Evolutionary conservation across 37 sponge, comb jelly and placozoan species (phyloP).

Genomic region (Chondrosia reniformis): DNA sequence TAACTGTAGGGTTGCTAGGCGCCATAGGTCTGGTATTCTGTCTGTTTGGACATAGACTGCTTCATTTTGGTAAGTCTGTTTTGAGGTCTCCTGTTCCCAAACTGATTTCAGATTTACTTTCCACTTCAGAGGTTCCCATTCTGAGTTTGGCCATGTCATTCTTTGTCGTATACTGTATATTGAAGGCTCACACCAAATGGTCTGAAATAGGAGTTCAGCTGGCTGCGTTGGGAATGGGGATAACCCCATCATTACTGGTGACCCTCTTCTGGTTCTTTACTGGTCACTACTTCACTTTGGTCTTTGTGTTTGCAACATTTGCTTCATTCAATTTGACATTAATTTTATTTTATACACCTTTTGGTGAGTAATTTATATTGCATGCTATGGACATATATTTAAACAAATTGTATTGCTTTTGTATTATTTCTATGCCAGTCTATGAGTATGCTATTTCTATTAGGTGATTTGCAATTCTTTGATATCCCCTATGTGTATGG

Average conservation of each 20-base stretch:
- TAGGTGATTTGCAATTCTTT: background rate
- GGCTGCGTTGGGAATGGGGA: background rate
- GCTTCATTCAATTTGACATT: slow-evolving; percentile 15
- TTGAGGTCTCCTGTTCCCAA: background rate
- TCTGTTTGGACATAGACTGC: slow-evolving; percentile 35
- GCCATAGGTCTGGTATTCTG: slow-evolving; percentile 32
- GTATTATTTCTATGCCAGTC: background rate
- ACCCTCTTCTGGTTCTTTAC: background rate
- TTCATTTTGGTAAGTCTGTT: slow-evolving; percentile 23
- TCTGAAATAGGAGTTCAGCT: slow-evolving; percentile 13
- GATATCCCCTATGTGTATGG: slow-evolving; percentile 21
- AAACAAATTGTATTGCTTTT: slow-evolving; percentile 1
- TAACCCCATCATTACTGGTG: background rate
- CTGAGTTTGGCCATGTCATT: background rate
- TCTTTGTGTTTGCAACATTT: background rate
- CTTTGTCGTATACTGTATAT: slow-evolving; percentile 9
- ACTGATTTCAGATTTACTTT: background rate
- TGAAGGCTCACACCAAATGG: background rate
- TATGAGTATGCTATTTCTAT: slow-evolving; percentile 9
- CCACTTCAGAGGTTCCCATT: background rate
- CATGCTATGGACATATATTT: background rate
- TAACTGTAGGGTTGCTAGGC: slow-evolving; percentile 1
- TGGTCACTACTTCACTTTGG: background rate
- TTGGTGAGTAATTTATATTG: slow-evolving; percentile 28
- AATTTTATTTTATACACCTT: slow-evolving; percentile 39